Base-by-base conservation (phyloP, 2,888 invertebrate species). In the Dynastes hyllus region DNA sequence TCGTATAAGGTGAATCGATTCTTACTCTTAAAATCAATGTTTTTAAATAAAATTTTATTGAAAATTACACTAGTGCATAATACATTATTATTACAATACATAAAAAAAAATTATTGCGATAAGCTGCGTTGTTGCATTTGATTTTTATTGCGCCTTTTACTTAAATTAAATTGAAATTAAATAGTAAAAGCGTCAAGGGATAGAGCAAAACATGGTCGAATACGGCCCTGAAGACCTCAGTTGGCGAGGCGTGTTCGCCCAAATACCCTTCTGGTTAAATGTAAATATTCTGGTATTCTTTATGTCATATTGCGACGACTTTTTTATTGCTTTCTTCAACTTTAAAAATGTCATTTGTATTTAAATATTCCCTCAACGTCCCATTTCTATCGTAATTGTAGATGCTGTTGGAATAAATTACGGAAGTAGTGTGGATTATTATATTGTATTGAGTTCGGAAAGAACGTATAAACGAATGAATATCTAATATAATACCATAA, bases 261-360 rank as follows among this genome's bases (percentile, higher is more conserved):
- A 71, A 73, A 67, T 71, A 79, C 79, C 79, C 79, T 79, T 77
- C 79, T 81, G 81, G 81, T 81, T 81, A 83, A 73, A 82, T 83
- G 84, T 85, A 85, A 85, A 85, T 86, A 84, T 84, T 80, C 82
- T 83, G 82, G 83, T 82, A 83, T 85, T 85, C 85, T 85, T 85
- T 84, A 84, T 82, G 85, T 83, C 85, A 83, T 84, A 84, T 84
- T 85, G 85, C 84, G 83, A 83, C 81, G 84, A 84, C 84, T 85
- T 85, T 85, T 86, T 85, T 86, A 86, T 85, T 83, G 84, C 84
- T 80, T 78, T 73, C 81, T 78, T 81, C 81, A 55, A 83, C 83
- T 85, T 83, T 84, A 85, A 85, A 85, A 85, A 85, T 86, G 86
- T 84, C 84, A 86, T 86, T 86, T 86, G 85, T 86, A 86, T 86